These are phyloP conservation scores for Polymixis lichenea DNA, from an alignment of 2,888 invertebrate species.

Conservation along the genomic window DNA sequence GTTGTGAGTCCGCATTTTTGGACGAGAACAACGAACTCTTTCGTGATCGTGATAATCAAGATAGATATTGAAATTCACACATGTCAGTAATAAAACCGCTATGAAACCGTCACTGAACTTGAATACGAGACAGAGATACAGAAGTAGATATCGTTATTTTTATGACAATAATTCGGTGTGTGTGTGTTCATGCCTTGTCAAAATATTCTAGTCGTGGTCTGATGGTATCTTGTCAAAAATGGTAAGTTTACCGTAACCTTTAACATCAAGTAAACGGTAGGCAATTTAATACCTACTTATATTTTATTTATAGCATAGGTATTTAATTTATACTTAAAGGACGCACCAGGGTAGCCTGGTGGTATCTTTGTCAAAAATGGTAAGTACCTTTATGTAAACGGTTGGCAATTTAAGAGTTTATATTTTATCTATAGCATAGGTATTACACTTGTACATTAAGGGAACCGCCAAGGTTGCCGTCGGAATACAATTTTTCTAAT, in stretches of 20 bases:
- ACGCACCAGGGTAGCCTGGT: no score
- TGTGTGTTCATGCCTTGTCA: neutral
- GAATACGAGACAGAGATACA: slow-evolving; percentile 12
- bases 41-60: slow-evolving; percentile 41
- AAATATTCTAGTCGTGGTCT: slow-evolving; percentile 10
- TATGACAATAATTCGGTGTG: neutral
- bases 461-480: no score
- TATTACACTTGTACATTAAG: no score
- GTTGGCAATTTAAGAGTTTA: no score
- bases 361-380: no score
- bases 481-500: no score
- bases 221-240: slow-evolving; percentile 15
- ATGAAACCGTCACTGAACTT: slow-evolving; percentile 20
- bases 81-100: slow-evolving; percentile 7
- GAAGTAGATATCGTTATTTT: slow-evolving; percentile 9
- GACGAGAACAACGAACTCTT: slow-evolving; percentile 52
- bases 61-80: slow-evolving; percentile 38
- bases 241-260: neutral
- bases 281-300: neutral
- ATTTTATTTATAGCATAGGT: no score
- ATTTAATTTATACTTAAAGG: no score
- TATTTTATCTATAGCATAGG: no score
- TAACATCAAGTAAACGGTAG: neutral
- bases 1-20: slow-evolving; percentile 60
- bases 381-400: no score